A percentile compares a stretch with the other conserved stretches of the same genome.
These are phyloP conservation scores for Caenorhabditis sp. DNA, from an alignment of 2,888 invertebrate species.

Conservation along the genomic window DNA sequence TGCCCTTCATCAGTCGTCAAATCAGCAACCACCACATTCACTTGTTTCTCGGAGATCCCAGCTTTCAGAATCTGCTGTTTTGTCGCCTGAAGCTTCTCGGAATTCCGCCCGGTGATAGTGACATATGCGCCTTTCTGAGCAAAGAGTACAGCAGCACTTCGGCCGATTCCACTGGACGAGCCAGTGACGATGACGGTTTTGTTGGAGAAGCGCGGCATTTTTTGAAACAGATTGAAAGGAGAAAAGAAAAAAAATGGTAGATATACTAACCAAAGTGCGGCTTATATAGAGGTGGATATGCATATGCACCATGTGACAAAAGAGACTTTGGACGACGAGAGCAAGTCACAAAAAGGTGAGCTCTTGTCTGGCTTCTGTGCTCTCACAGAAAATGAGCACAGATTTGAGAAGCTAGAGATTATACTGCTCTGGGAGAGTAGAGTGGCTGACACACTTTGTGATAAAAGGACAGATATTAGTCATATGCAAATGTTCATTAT, in stretches of 20 bases:
- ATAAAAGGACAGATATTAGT: too few relatives aligned
- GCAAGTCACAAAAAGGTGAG: too few relatives aligned
- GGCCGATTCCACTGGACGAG: conserved; percentile 49
- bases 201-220: conserved; percentile 41
- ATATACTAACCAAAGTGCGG: background rate
- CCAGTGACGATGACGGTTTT: conserved; percentile 49
- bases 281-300: too few relatives aligned
- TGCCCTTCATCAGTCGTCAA: conserved; percentile 19
- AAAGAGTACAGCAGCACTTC: conserved; percentile 28
- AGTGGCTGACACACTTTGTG: too few relatives aligned
- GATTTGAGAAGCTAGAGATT: too few relatives aligned
- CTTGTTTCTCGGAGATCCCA: conserved; percentile 6
- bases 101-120: conserved; percentile 48
- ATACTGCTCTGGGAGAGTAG: background rate
- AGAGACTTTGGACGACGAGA: too few relatives aligned
- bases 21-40: conserved; percentile 35
- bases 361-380: too few relatives aligned
- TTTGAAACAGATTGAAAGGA: background rate
- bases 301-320: too few relatives aligned
- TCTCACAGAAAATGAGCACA: too few relatives aligned
- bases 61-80: conserved; percentile 20
- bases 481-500: background rate
- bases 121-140: conserved; percentile 42
- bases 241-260: background rate
- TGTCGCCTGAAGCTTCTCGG: conserved; percentile 32